phyloP scores from a whole-genome alignment of 2,888 invertebrate species.

The Eristalis intricaria region DNA sequence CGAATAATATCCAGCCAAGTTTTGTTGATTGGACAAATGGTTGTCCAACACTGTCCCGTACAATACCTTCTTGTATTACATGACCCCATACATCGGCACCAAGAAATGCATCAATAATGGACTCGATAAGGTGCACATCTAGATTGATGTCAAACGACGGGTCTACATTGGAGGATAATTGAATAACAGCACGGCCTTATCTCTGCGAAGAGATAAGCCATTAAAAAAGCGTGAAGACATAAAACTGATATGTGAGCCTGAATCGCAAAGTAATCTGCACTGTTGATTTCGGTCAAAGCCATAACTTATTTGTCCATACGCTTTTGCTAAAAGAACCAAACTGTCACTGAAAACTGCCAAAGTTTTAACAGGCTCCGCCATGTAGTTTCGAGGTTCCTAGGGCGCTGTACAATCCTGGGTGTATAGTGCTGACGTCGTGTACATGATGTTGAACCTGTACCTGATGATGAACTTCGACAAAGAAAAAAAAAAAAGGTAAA shows the following conservation, averaged over 20 bases:
- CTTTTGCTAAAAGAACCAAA: slow-evolving; percentile 38
- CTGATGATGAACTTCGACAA: slow-evolving; percentile 4
- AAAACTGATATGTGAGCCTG: slow-evolving; percentile 57
- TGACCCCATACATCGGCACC: slow-evolving; percentile 35
- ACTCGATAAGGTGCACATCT: slow-evolving; percentile 8
- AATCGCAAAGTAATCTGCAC: slow-evolving; percentile 50
- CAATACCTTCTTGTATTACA: no score
- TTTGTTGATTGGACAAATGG: slow-evolving; percentile 38
- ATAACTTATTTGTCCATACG: slow-evolving; percentile 40
- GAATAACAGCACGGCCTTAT: slow-evolving; percentile 17
- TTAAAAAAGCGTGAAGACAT: slow-evolving; percentile 44
- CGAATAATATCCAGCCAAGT: slow-evolving; percentile 49
- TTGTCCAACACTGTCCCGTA: no score
- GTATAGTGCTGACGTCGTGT: background rate
- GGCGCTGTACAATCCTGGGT: background rate
- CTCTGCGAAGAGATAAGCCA: slow-evolving; percentile 36
- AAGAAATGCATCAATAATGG: slow-evolving; percentile 39
- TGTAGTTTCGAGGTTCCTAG: slow-evolving; percentile 33
- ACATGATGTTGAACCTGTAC: background rate
- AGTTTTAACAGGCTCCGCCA: background rate
- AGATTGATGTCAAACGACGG: slow-evolving; percentile 3
- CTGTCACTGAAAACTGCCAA: slow-evolving; percentile 32
- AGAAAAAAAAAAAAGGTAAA: no score
- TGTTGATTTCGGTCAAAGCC: slow-evolving; percentile 39
- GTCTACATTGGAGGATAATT: slow-evolving; percentile 6